Base-by-base conservation (phyloP, 1,140 invertebrate species). In the Camponotus floridanus region DNA sequence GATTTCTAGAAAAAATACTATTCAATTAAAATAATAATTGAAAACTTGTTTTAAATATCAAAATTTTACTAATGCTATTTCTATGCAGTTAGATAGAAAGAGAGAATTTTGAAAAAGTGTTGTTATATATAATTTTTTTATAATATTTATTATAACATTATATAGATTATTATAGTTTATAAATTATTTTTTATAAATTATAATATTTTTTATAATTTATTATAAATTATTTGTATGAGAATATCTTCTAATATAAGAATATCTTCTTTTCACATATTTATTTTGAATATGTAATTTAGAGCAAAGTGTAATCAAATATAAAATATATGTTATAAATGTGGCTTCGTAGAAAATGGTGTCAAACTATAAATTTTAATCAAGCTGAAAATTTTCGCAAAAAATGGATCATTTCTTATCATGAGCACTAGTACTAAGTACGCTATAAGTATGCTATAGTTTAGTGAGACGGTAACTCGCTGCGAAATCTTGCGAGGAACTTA, bases 401-500 rank as follows among this genome's bases (percentile, higher is more conserved):
- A 67, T 18, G 15, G 9, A 18, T 36, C 64, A 65, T 65, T 61
- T 61, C 26, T 42, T 39, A 61, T 42, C 36, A 39, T 42, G 57
- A 74, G 36, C 26, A 1, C 5, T 68, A 68, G 26, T 26, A 26
- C 26, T 79, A 45, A 36, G 13, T 13, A 5, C 18, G 26, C 8
- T 15, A 18, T 45, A 59, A 71, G 26, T 42, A 71, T 31, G 31
- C 5, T 6, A 15, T 26, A 26, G 48, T 51, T 51, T 55, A 39
- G 21, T 36, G 48, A 26, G 26, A 8, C 48, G 62, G 7, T 36
- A 61, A 61, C 18, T n/a, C 68, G 39, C 33, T 33, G 55, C 39
- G 79, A 62, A 61, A 73, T 81, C 67, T 81, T 67, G 67, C 26
- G 70, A 57, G 51, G 39, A 78, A 84, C 61, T 70, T n/a, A 59